Conservation (phyloP, 2,113 vertebrate species). For the Hypocryptadius cinnamomeus region DNA sequence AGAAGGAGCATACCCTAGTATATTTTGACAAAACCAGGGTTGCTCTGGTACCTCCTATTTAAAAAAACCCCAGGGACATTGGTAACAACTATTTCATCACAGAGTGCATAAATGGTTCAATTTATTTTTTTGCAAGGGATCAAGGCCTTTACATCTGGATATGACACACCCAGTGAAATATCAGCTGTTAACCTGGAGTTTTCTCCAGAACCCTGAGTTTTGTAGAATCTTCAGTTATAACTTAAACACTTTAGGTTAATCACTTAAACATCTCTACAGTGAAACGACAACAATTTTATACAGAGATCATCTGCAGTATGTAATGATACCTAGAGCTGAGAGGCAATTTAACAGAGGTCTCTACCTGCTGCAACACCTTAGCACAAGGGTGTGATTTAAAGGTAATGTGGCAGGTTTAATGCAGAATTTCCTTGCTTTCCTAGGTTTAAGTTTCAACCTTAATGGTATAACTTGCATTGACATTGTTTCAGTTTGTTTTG, state of each 20-base stretch:
- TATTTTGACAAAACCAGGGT: background rate
- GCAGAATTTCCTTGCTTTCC: conserved; percentile 13
- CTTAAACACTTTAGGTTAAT: conserved; percentile 25
- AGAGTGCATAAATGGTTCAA: background rate
- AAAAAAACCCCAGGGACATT: background rate
- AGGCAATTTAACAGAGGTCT: conserved; percentile 23
- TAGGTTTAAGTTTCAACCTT: conserved; percentile 47
- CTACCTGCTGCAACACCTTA: conserved; percentile 28
- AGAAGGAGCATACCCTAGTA: background rate
- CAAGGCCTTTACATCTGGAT: background rate
- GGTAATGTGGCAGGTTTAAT: conserved; percentile 15
- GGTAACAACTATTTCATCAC: background rate
- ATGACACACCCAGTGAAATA: background rate
- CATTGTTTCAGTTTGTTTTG: conserved; percentile 70
- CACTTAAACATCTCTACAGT: background rate
- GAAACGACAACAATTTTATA: background rate
- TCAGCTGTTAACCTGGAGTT: background rate
- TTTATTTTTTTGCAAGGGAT: background rate
- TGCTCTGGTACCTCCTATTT: background rate
- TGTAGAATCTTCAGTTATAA: background rate
- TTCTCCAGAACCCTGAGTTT: background rate
- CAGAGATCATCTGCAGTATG: background rate
- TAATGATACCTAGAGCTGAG: background rate
- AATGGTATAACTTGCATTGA: conserved; percentile 61
- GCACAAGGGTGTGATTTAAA: conserved; percentile 42